Conservation (phyloP, 2,888 invertebrate genomes). For the Rotaria macrura region DNA sequence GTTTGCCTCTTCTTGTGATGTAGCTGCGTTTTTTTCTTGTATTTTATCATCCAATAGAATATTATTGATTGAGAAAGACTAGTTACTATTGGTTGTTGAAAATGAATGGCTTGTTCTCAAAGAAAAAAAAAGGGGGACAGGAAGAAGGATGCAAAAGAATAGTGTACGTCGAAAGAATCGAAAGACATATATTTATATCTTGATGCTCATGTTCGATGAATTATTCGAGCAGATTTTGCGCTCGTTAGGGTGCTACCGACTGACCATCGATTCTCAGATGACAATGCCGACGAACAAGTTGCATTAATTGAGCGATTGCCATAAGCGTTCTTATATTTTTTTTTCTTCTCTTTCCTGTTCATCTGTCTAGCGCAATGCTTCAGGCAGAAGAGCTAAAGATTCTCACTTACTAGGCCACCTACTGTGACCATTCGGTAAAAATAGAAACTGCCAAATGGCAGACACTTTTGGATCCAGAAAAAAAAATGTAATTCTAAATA, state of each 20-base stretch:
- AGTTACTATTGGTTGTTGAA: not conserved
- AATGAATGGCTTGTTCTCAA: not conserved
- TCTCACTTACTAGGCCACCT: slow-evolving; percentile 10
- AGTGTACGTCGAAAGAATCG: not conserved
- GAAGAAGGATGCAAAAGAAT: not conserved
- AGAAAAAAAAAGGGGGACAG: not conserved
- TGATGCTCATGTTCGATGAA: not conserved
- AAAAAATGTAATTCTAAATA: not conserved
- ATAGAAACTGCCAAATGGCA: slow-evolving; percentile 1
- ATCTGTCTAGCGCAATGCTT: not conserved
- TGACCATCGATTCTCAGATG: slow-evolving; percentile 3
- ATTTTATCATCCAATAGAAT: not conserved
- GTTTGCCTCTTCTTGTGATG: not conserved
- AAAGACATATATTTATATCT: not conserved
- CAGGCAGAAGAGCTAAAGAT: not conserved
- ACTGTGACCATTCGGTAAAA: not conserved
- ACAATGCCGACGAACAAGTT: slow-evolving; percentile 15
- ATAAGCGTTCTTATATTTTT: slow-evolving; percentile 10
- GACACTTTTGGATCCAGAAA: not conserved
- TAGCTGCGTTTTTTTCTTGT: not conserved
- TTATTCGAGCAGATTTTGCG: not conserved
- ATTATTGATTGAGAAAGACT: not conserved
- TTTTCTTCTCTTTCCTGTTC: slow-evolving; percentile 12
- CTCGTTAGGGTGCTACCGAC: slow-evolving; percentile 15
- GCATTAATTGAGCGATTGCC: slow-evolving; percentile 15